These are phyloP conservation scores for Apocrypta bakeri DNA, from an alignment of 1,140 invertebrate genomes.

Conservation along the genomic window DNA sequence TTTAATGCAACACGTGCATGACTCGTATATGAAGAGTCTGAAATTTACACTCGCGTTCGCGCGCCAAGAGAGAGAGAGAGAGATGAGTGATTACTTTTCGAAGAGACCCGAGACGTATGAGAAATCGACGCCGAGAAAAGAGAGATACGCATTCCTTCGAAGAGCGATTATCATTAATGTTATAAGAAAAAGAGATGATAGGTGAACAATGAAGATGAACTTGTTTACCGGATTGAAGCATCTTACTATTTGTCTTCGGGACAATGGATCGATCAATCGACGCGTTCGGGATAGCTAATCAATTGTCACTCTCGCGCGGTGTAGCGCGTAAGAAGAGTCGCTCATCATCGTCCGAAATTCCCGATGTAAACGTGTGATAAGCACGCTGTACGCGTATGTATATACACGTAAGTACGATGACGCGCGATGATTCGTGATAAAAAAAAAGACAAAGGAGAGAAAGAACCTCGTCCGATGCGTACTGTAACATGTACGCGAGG, in stretches of 20 bases:
- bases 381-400: no score
- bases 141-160: background rate
- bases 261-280: slow-evolving; percentile 44
- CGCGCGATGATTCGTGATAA: background rate
- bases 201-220: background rate
- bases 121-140: background rate
- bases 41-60: slow-evolving; percentile 33
- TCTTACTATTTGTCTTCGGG: slow-evolving; percentile 15
- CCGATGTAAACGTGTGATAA: background rate
- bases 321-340: slow-evolving; percentile 4
- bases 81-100: slow-evolving; percentile 19
- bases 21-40: background rate
- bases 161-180: background rate
- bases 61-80: no score
- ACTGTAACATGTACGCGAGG: no score
- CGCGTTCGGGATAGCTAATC: slow-evolving; percentile 28
- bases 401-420: no score
- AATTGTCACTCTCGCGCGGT: slow-evolving; percentile 36
- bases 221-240: background rate
- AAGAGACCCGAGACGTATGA: background rate
- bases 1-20: background rate
- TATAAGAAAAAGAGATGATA: background rate
- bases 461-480: slow-evolving; percentile 26
- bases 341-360: background rate
- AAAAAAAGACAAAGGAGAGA: background rate